These are phyloP conservation scores for Branchinecta lindahli DNA, from an alignment of 1,140 invertebrate genomes.

Conservation along the genomic window DNA sequence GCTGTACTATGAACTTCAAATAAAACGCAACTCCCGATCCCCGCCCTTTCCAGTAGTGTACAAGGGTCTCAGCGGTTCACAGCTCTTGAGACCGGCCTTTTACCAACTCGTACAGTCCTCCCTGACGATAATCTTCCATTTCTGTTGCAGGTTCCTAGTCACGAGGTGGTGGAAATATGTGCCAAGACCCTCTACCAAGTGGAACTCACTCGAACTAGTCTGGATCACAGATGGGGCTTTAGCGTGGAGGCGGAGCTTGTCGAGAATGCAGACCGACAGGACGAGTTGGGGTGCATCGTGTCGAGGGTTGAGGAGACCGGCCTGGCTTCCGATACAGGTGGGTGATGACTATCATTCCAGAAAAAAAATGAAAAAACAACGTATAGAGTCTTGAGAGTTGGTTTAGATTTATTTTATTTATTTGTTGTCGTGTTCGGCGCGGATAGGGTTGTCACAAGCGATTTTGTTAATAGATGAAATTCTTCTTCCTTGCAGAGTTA, in stretches of 20 bases:
- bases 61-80: neutral
- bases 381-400: no score
- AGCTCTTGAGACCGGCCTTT: neutral
- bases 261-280: constrained; percentile 85
- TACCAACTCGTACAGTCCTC: neutral
- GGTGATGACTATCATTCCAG: no score
- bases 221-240: constrained; percentile 94
- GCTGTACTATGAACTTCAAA: no score
- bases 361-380: no score
- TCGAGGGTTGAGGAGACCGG: constrained; percentile 86
- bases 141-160: constrained; percentile 62
- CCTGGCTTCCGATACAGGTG: constrained; percentile 40
- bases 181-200: constrained; percentile 94
- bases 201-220: constrained; percentile 65
- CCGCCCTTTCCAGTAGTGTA: no score
- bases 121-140: constrained; percentile 20
- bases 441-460: no score
- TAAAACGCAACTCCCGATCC: no score
- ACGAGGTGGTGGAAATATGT: constrained; percentile 89
- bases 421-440: no score
- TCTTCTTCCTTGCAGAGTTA: no score
- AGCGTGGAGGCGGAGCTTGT: constrained; percentile 91
- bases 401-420: no score
- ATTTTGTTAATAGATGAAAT: no score
- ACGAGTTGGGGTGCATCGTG: constrained; percentile 91